Base-by-base conservation (phyloP, 2,797 vertebrate species). In the Anabas testudineus region DNA sequence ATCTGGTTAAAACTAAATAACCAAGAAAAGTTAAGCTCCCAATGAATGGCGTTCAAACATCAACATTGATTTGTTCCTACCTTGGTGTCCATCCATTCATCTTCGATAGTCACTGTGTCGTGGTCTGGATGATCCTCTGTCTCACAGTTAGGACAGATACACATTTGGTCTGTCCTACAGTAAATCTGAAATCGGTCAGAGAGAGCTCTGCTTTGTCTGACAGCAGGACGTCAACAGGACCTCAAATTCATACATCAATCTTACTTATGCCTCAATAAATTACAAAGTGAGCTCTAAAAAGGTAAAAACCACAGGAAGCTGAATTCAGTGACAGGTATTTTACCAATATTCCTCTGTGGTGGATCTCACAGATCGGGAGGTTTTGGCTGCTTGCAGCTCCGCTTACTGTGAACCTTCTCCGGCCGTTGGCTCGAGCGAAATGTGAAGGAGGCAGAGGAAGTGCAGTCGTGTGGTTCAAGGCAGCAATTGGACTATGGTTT, bases 51-150 rank as follows among this genome's bases (percentile, higher is more conserved):
- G 21, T 39, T 34, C 34, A 12, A 51, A 36, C 18, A 37, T 49
- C 9, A 3, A 7, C n/a, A 6, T 30, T n/a, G 24, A 8, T 19
- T 15, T 26, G 18, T 5, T 16, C 54, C 7, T 46, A 93, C 93
- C 92, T 92, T 92, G 32, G 70, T 91, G 21, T 85, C 70, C 24
- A 62, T 69, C 92, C 92, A 94, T 42, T 92, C 76, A 0, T 73
- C 76, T 53, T 92, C 86, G 0, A 91, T n/a, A 0, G 86, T 58
- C 67, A 88, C 70, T 0, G 88, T 90, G 62, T 90, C 80, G 32
- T 93, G 93, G 15, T 72, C 90, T 0, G 69, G 60, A 14, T 93
- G 92, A 7, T 88, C 71, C 42, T 74, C 55, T 0, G 59, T 46
- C 41, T 61, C 78, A 46, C 92, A 94, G 5, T 89, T 81, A 1